Base-by-base conservation (phyloP, 2,113 vertebrate species). In the Strigops habroptila region DNA sequence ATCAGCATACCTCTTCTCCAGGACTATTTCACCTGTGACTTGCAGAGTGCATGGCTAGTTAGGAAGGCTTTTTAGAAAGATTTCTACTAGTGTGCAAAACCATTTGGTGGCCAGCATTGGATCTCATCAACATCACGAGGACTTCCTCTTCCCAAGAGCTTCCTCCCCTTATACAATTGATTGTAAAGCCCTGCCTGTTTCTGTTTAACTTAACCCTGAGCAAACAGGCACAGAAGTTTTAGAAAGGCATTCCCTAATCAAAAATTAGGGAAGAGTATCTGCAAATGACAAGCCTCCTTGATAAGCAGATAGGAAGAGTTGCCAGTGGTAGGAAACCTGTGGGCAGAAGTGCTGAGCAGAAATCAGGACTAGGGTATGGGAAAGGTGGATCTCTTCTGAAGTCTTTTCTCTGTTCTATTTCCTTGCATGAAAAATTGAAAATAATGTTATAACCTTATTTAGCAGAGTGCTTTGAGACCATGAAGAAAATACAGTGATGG, bases 61-160 rank as follows among this genome's bases (percentile, higher is more conserved):
- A 69, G 16, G 33, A 69, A 57, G 43, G 4, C 2, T 16, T 43
- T 59, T 51, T 10, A 35, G 37, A 33, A 39, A 37, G 23, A 35
- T 78, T 70, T 88, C 12, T 86, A 9, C 28, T 30, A n/a, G 23
- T 4, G 35, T 23, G 17, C 13, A 19, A 0, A 3, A 55, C 23
- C 9, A 15, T 37, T 70, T 84, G 14, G 30, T 81, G 68, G 39
- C 21, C 46, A 60, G 4, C 18, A 28, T 1, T 68, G 65, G 39
- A 71, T 55, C 46, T 17, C 35, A 81, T 71, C 2, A 6, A 17
- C 19, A 43, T 52, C 30, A 49, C 0, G 0, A 41, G 14, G 63
- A 17, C 10, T 41, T 86, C 16, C 30, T 83, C 23, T 16, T 87
- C n/a, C 28, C 33, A 53, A 28, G 28, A 44, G 2, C 5, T 5